A percentile compares a stretch with the other conserved stretches of the same genome.
phyloP scores from a whole-genome alignment of 2,113 vertebrate species.

The Heliornis fulica region DNA sequence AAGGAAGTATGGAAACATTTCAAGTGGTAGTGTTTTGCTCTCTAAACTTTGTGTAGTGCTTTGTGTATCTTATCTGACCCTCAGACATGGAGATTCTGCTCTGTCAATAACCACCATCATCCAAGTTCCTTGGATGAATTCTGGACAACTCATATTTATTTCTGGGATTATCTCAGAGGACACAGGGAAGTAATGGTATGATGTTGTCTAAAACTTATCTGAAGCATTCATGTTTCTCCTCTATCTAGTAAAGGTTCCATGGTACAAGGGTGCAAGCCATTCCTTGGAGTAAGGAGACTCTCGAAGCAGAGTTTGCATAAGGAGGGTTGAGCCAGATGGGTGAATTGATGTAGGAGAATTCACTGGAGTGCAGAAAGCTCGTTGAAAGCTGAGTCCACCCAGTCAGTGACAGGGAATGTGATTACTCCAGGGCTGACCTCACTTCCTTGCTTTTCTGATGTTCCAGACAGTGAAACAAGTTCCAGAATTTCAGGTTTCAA shows the following conservation, averaged over 20 bases:
- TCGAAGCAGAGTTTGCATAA: background rate
- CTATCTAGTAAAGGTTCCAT: background rate
- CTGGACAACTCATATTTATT: background rate
- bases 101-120: background rate
- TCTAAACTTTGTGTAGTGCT: background rate
- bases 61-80: background rate
- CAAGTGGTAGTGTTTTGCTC: background rate
- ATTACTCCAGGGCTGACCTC: background rate
- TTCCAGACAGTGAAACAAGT: background rate
- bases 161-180: background rate
- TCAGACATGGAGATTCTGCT: background rate
- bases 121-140: background rate
- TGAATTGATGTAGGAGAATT: background rate
- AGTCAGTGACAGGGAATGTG: accelerated
- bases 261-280: accelerated
- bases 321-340: background rate
- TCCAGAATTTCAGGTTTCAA: background rate
- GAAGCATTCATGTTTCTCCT: background rate
- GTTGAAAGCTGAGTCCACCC: background rate
- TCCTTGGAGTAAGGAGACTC: background rate
- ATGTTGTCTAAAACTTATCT: background rate
- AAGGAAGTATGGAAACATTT: background rate
- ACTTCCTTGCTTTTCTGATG: background rate
- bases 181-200: background rate
- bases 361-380: background rate